Evolutionary conservation across 2,113 vertebrate species (phyloP).

Genomic region (Megaleporinus macrocephalus): DNA sequence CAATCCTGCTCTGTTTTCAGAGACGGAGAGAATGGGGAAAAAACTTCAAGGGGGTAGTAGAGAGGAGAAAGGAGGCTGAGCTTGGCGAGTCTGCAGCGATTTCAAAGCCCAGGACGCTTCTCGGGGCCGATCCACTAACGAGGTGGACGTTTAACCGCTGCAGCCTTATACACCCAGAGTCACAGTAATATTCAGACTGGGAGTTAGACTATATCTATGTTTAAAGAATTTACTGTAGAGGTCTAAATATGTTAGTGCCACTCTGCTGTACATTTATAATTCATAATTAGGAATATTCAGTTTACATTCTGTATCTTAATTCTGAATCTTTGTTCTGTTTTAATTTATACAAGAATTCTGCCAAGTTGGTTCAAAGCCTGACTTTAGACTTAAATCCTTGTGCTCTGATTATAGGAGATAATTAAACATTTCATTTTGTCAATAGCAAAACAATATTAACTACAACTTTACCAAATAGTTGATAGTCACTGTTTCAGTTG

Average conservation of each 20-base stretch:
- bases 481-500: too few relatives aligned
- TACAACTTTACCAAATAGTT: too few relatives aligned
- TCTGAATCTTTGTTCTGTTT: too few relatives aligned
- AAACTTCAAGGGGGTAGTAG: conserved; percentile 72
- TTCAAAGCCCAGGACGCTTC: conserved; percentile 74
- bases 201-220: conserved; percentile 15
- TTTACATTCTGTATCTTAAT: too few relatives aligned
- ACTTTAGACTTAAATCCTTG: too few relatives aligned
- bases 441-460: too few relatives aligned
- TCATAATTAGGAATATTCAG: too few relatives aligned
- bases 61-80: conserved; percentile 69
- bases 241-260: background rate
- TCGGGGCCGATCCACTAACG: conserved; percentile 68
- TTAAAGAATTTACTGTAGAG: background rate
- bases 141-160: conserved; percentile 70
- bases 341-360: too few relatives aligned
- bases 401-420: too few relatives aligned
- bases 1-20: conserved; percentile 80
- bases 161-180: conserved; percentile 49
- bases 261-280: too few relatives aligned
- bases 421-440: too few relatives aligned
- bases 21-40: conserved; percentile 42
- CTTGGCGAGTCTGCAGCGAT: conserved; percentile 64
- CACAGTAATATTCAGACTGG: background rate
- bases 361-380: too few relatives aligned